Evolutionary conservation across 1,140 invertebrate species (phyloP), one percentile per base, ranked within the genome.

Genomic region (Ceratina japonica): DNA sequence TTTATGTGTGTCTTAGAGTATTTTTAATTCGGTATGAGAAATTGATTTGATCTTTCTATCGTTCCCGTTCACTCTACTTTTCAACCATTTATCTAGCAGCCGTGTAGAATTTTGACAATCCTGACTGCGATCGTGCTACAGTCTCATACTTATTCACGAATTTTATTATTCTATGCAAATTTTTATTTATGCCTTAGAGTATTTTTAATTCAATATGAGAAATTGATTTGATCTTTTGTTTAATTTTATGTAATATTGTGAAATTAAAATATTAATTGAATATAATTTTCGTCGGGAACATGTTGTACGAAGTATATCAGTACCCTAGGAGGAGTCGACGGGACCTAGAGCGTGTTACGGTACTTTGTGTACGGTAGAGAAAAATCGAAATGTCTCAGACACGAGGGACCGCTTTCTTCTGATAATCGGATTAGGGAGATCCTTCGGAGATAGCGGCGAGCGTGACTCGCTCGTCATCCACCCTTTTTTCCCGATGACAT

Each of bases 321-420:
- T 22, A 22, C 16, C 31, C 31, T 10, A 15, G 65, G 75, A 62
- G 65, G 75, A 62, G 61, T 62, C 62, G 65, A 76, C 58, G 66
- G 24, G 54, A 22, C n/a, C n/a, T 2, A 13, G 20, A 52, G 63
- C 75, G 58, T 37, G 68, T 77, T 59, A 72, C 68, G 75, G 68
- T 62, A 31, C 49, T 49, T 27, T 44, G 15, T 52, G 58, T n/a
- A 69, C 8, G 22, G 2, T 8, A 4, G n/a, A 20, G 15, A 77
- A 77, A 74, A 77, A 71, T 77, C 58, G 8, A 71, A 77, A 77
- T 77, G 75, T 63, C 68, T 44, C 10, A 15, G 75, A 77, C 75
- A 71, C 75, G 75, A 77, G 31, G 16, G 24, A 70, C 22, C 49
- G 27, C 71, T 77, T 13, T 56, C 13, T 63, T 44, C 75, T 77